Percentiles rank a stretch among this genome's conserved stretches.
Conservation (phyloP, 2,797 vertebrate genomes). For the Sebastes goodei region DNA sequence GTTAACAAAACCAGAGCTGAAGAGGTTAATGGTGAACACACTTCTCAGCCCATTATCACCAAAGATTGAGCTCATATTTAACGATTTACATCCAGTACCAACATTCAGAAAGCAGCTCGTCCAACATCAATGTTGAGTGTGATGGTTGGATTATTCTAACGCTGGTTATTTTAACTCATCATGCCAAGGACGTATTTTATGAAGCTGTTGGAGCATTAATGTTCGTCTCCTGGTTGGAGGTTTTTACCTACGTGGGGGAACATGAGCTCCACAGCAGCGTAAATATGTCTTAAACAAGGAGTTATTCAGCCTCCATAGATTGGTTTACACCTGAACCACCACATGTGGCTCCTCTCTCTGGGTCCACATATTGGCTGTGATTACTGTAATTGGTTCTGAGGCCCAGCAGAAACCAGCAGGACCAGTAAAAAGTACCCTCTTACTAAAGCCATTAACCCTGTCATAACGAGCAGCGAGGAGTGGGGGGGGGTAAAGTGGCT, state of each 20-base stretch:
- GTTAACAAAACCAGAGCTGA: background rate
- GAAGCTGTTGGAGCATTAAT: background rate
- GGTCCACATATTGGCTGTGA: constrained; percentile 60
- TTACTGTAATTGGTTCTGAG: constrained; percentile 74
- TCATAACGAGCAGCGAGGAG: constrained; percentile 47
- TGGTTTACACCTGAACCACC: constrained; percentile 59
- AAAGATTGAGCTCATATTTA: background rate
- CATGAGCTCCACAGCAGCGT: constrained; percentile 1
- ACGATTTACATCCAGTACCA: background rate
- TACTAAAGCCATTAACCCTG: constrained; percentile 69
- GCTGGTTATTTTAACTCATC: background rate
- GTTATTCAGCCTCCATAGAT: constrained; percentile 57
- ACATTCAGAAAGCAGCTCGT: background rate
- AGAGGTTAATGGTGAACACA: background rate
- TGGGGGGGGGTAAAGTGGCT: constrained; percentile 49
- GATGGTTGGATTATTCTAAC: background rate
- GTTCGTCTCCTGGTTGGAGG: background rate
- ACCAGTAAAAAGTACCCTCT: constrained; percentile 52
- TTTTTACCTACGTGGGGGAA: constrained; percentile 18
- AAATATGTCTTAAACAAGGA: constrained; percentile 52
- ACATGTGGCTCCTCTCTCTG: constrained; percentile 57
- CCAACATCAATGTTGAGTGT: background rate
- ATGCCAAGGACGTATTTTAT: background rate
- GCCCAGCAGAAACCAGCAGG: constrained; percentile 57
- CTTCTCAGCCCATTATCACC: background rate